These are phyloP conservation scores for Labeo calbasu DNA, from an alignment of 2,797 vertebrate species.

Conservation along the genomic window DNA sequence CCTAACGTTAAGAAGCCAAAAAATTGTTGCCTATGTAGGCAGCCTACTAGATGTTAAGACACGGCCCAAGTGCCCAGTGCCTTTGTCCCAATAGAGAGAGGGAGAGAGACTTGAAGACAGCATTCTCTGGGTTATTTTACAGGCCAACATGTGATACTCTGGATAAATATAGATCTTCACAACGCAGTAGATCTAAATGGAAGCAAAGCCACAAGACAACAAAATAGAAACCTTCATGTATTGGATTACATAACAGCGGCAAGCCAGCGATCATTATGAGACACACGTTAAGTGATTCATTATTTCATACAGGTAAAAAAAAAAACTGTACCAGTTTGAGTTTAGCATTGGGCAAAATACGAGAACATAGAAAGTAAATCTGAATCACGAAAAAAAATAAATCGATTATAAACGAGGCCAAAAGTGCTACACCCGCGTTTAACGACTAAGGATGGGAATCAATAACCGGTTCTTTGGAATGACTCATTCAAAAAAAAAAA, in stretches of 20 bases:
- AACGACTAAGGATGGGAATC: background rate
- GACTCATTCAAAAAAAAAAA: background rate
- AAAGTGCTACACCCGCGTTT: background rate
- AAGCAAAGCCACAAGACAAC: background rate
- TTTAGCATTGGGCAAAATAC: background rate
- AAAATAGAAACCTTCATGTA: background rate
- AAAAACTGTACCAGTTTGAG: background rate
- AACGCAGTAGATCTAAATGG: background rate
- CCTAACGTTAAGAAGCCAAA: background rate
- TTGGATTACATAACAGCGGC: background rate
- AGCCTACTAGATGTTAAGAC: conserved; percentile 6
- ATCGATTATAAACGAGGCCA: background rate
- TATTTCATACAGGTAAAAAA: background rate
- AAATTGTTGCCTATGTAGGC: background rate
- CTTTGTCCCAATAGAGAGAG: background rate
- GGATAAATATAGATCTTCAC: conserved; percentile 18
- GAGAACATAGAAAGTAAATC: background rate
- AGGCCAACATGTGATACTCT: conserved; percentile 8
- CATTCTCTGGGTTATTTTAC: background rate
- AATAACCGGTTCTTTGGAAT: background rate
- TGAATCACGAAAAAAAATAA: background rate
- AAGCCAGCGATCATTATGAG: background rate
- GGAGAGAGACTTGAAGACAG: background rate
- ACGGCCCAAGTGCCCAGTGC: background rate
- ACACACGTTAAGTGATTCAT: background rate